These are phyloP conservation scores for Solenopsis fugax DNA, from an alignment of 1,140 invertebrate species.

Conservation along the genomic window DNA sequence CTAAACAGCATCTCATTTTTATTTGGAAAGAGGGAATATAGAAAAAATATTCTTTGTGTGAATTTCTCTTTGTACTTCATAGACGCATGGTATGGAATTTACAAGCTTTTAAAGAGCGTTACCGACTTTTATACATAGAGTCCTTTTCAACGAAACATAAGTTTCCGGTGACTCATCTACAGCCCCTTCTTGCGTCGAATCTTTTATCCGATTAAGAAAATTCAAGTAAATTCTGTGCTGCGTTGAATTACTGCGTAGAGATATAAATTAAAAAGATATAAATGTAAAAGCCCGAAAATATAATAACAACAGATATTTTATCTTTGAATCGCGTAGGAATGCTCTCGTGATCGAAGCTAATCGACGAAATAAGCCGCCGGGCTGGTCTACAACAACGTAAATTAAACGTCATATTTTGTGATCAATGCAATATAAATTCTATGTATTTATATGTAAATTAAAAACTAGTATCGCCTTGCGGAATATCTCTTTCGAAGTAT, in stretches of 20 bases:
- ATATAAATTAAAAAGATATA: background rate
- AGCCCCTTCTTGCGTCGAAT: conserved; percentile 4
- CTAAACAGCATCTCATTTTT: background rate
- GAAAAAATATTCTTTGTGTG: conserved; percentile 20
- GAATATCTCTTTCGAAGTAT: conserved; percentile 76
- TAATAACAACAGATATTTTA: conserved; percentile 33
- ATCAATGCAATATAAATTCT: conserved; percentile 58
- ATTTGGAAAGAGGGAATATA: background rate
- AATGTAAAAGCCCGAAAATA: background rate
- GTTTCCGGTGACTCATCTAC: background rate
- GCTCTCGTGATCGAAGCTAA: conserved; percentile 45
- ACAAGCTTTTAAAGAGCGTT: background rate
- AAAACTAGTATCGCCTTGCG: conserved; percentile 77
- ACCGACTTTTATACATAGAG: background rate
- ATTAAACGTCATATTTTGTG: conserved; percentile 53
- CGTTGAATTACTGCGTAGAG: background rate
- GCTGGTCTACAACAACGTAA: conserved; percentile 48
- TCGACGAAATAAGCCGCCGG: conserved; percentile 4
- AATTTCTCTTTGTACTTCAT: background rate
- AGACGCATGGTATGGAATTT: background rate
- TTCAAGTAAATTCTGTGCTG: conserved; percentile 11
- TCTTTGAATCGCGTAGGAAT: conserved; percentile 40
- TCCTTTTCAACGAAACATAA: background rate
- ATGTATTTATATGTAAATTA: conserved; percentile 70
- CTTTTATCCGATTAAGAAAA: conserved; percentile 9